phyloP scores from a whole-genome alignment of 37 sponge, comb jelly and placozoan species.

The Petrosia ficiformis region DNA sequence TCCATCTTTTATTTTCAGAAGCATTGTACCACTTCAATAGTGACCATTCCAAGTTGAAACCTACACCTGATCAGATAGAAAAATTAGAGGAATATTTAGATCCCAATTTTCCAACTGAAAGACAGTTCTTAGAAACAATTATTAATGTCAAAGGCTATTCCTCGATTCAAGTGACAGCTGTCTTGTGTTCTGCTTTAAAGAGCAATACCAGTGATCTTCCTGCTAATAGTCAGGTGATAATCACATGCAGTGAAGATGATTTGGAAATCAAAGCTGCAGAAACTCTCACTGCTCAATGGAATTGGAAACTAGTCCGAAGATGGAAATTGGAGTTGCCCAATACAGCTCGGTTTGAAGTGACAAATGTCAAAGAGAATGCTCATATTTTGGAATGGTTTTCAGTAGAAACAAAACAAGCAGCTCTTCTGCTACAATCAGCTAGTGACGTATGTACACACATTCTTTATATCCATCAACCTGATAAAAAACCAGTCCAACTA shows the following conservation, averaged over 20 bases:
- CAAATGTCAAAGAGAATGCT: background rate
- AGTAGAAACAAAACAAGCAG: constrained; percentile 14
- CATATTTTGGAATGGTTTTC: background rate
- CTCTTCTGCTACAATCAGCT: background rate
- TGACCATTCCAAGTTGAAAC: constrained; percentile 1
- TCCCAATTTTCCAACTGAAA: constrained; percentile 49
- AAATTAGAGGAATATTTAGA: constrained; percentile 28
- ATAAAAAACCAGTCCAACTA: background rate
- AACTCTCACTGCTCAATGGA: background rate
- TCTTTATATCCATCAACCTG: background rate
- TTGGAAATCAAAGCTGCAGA: background rate
- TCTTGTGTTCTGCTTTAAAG: constrained; percentile 1
- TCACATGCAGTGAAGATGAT: background rate
- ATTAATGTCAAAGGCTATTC: constrained; percentile 7
- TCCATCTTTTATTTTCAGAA: constrained; percentile 26
- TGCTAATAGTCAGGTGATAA: background rate
- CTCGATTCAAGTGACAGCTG: background rate
- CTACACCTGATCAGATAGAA: constrained; percentile 4
- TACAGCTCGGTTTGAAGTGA: constrained; percentile 7
- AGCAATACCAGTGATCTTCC: background rate
- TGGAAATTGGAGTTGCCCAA: constrained; percentile 9
- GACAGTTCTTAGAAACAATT: constrained; percentile 42
- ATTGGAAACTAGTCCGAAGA: constrained; percentile 11
- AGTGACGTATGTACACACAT: background rate
- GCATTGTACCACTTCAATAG: background rate